Conservation (phyloP, 37 sponge, comb jelly and placozoan species). For the Cliona cf. orientalis region DNA sequence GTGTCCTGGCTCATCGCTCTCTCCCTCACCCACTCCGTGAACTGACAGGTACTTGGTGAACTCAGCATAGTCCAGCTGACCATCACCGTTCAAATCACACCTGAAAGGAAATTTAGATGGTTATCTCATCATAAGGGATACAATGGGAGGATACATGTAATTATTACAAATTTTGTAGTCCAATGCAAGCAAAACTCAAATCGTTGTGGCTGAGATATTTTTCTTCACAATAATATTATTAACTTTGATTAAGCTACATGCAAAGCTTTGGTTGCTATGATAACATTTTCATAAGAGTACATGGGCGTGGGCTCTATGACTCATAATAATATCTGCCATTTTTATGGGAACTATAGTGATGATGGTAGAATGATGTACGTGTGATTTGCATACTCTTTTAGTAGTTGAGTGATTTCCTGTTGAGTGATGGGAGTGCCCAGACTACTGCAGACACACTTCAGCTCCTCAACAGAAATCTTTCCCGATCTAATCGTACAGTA, state of each 20-base stretch:
- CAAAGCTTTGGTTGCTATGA: too few relatives aligned
- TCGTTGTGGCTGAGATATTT: too few relatives aligned
- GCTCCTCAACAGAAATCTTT: slow-evolving; percentile 38
- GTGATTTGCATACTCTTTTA: slow-evolving; percentile 63
- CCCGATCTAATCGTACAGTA: slow-evolving; percentile 63
- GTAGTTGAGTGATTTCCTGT: slow-evolving; percentile 33
- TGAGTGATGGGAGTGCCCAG: slow-evolving; percentile 48
- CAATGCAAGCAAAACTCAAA: too few relatives aligned
- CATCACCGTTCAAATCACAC: slow-evolving; percentile 56
- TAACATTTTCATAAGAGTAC: too few relatives aligned
- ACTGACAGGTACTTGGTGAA: slow-evolving; percentile 58
- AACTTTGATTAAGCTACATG: too few relatives aligned
- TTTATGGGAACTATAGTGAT: neutral
- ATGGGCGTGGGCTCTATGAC: too few relatives aligned
- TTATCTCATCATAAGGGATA: too few relatives aligned
- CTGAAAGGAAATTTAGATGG: slow-evolving; percentile 29
- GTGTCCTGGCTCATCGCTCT: slow-evolving; percentile 1
- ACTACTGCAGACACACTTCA: slow-evolving; percentile 30
- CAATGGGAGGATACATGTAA: too few relatives aligned
- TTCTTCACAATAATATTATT: too few relatives aligned
- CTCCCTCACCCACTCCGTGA: neutral
- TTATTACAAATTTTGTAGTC: too few relatives aligned
- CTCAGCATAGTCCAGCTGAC: slow-evolving; percentile 57
- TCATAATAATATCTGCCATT: too few relatives aligned
- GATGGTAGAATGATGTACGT: neutral